Base-by-base conservation (phyloP, 2,888 invertebrate species). In the Trichopoda pennipes region DNA sequence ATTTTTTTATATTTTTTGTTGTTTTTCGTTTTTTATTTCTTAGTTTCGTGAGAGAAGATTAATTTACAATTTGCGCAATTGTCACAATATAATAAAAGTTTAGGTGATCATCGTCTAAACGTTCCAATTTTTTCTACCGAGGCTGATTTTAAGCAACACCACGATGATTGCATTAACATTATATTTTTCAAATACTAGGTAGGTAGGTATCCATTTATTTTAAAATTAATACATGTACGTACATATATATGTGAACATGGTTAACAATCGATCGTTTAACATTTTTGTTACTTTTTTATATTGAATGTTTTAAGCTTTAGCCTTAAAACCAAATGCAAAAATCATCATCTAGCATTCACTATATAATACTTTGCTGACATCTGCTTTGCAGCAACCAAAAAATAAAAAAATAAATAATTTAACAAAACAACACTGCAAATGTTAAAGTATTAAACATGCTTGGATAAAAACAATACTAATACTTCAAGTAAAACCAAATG, bases 41-140 rank as follows among this genome's bases (percentile, higher is more conserved):
- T 17, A n/a, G 35, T 42, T 64, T 79, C 23, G 14, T 75, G 23
- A 47, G 23, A 70, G 58, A 63, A 58, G 63, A 63, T 77, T 56
- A 73, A 19, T 68, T 56, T 68, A 73, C 63, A 77, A 73, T 78
- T 81, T 74, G 78, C 56, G 64, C 69, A 78, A 78, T 70, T 78
- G 68, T 78, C 73, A 58, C 77, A 74, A 74, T 69, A 64, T 58
- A 60, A 44, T 16, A 60, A 76, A 78, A 74, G 63, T 44, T 68
- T 72, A 56, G 49, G 76, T 74, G 63, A 70, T 81, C 58, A 44
- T 60, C 47, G 66, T 38, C 44, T 12, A 12, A 64, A 70, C 42
- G 35, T 49, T 69, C 58, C 70, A n/a, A n/a, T 77, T 60, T 63
- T 17, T 58, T 8, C n/a, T 70, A 19, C 19, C 16, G 8, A n/a